Evolutionary conservation across 2,113 vertebrate species (phyloP), one percentile per base, ranked within the genome.

Genomic region (Amphiprion percula): DNA sequence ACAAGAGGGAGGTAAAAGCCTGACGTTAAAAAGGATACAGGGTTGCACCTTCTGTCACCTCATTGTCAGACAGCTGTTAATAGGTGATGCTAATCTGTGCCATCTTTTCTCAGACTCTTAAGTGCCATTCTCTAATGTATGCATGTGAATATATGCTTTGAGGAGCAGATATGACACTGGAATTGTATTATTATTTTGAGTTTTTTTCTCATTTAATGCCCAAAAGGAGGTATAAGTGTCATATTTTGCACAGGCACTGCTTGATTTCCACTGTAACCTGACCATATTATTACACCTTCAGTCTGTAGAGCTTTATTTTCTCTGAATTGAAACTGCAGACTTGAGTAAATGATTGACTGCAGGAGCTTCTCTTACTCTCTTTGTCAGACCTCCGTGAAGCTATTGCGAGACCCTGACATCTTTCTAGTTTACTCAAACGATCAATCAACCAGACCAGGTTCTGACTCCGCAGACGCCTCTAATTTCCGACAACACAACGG

Each of bases 391-490:
- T 68, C 55, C 47, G 0, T 39, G 68, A 56, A 66, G 56, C 59
- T 19, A 3, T 70, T 9, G 12, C 6, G 47, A 69, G 54, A 73
- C 76, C 50, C 28, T 33, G 30, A 69, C 69, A 80, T 82, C 77
- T 58, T 26, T 50, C 67, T 30, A 55, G 71, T 83, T 82, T 86
- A 73, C 63, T 53, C n/a, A 64, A 78, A 70, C 56, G 55, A 88
- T 86, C 80, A 67, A 71, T 88, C 80, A 69, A 15, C 52, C 16
- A 24, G 74, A 78, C 73, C 50, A 68, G 67, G 76, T 68, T 82
- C 33, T 54, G 74, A 74, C 84, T 66, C 61, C 41, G 56, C 80
- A 68, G 72, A 74, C 30, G 21, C 58, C 46, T 85, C 50, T 79
- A 63, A 83, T 88, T 89, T 85, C 77, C 80, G 74, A 49, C 66